A percentile compares a stretch with the other conserved stretches of the same genome.
These are phyloP conservation scores for Mus caroli DNA, from an alignment of 2,797 vertebrate species.

Conservation along the genomic window DNA sequence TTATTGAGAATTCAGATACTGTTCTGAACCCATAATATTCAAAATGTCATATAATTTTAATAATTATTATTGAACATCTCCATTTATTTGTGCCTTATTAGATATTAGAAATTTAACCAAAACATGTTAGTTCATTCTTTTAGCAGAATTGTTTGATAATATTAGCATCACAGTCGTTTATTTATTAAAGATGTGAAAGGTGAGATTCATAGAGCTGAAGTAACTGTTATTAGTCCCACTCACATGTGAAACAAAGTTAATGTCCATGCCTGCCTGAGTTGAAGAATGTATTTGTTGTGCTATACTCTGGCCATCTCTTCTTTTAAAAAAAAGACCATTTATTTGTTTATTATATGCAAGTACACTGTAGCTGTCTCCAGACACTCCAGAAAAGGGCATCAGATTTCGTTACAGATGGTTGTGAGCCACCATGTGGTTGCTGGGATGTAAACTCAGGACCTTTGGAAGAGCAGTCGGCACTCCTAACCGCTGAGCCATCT, in stretches of 20 bases:
- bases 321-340: no score
- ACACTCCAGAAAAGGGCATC: no score
- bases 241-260: background rate
- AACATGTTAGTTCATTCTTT: background rate
- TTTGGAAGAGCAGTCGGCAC: no score
- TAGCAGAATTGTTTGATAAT: background rate
- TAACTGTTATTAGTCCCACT: background rate
- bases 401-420: no score
- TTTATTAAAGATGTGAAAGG: background rate
- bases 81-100: background rate
- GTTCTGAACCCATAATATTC: background rate
- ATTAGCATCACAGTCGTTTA: background rate
- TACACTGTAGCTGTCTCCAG: no score
- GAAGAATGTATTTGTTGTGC: background rate
- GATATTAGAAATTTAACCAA: slow-evolving; percentile 29
- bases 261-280: background rate
- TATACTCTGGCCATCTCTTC: background rate
- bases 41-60: slow-evolving; percentile 14
- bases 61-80: background rate
- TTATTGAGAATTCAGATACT: slow-evolving; percentile 29
- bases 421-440: no score
- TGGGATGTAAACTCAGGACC: no score
- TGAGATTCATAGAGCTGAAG: background rate
- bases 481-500: no score
- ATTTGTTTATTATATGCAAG: no score